Evolutionary conservation across 2,797 vertebrate species (phyloP).

Genomic region (Oryzias dopingdopingensis): DNA sequence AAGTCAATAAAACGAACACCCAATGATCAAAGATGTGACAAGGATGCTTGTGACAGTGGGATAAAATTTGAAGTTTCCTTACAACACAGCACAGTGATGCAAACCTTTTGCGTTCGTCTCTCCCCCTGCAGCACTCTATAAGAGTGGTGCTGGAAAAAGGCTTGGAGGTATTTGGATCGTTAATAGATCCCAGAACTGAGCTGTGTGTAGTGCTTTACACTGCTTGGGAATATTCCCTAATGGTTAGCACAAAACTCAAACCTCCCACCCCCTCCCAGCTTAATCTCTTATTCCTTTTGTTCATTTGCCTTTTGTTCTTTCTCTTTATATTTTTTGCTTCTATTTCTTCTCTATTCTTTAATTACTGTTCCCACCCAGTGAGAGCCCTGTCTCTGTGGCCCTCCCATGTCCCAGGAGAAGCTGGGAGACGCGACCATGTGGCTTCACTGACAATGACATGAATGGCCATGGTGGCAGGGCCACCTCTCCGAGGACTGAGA

Average conservation of each 20-base stretch:
- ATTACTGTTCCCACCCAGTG: conserved; percentile 78
- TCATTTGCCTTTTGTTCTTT: conserved; percentile 76
- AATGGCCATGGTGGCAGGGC: conserved; percentile 74
- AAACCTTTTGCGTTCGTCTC: conserved; percentile 44
- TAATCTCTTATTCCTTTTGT: conserved; percentile 78
- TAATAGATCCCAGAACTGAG: conserved; percentile 64
- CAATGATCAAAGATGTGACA: conserved; percentile 72
- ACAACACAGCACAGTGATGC: conserved; percentile 35
- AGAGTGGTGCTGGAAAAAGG: conserved; percentile 48
- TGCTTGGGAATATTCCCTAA: conserved; percentile 71
- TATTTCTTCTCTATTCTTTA: conserved; percentile 77
- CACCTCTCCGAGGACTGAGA: conserved; percentile 72
- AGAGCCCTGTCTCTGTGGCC: conserved; percentile 55
- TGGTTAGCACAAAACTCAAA: conserved; percentile 67
- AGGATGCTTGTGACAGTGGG: conserved; percentile 58
- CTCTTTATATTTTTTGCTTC: conserved; percentile 72
- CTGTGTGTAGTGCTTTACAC: conserved; percentile 59
- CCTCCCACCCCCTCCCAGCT: conserved; percentile 43
- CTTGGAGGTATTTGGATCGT: conserved; percentile 73
- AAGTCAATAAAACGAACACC: conserved; percentile 73
- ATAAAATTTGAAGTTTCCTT: conserved; percentile 59
- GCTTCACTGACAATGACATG: conserved; percentile 74
- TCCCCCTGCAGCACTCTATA: conserved; percentile 56
- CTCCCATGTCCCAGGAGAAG: conserved; percentile 67
- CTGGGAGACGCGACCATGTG: conserved; percentile 72